These are phyloP conservation scores for Metallyticus violacea DNA, from an alignment of 2,888 invertebrate species.

Conservation along the genomic window DNA sequence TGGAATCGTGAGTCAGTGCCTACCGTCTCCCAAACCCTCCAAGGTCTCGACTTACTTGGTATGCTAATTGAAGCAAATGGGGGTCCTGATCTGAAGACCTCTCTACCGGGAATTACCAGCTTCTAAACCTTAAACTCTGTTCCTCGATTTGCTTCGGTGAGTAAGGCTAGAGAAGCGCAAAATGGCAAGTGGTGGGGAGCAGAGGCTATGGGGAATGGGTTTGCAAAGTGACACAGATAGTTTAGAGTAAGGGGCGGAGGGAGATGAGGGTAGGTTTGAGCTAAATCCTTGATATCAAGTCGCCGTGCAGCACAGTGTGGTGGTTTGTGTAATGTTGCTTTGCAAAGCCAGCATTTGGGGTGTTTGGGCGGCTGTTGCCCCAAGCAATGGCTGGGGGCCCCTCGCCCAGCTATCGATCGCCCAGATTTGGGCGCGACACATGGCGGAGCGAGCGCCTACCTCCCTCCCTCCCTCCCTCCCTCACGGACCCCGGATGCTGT, in stretches of 20 bases:
- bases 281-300: constrained; percentile 20
- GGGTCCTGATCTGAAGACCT: not conserved
- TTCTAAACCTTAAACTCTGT: constrained; percentile 15
- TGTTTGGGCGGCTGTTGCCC: not conserved
- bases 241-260: not conserved
- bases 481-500: constrained; percentile 5
- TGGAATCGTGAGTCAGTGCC: not conserved
- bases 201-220: constrained; percentile 3
- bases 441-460: not conserved
- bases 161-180: not conserved
- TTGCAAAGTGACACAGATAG: constrained; percentile 14
- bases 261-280: not conserved
- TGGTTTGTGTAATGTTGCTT: not conserved
- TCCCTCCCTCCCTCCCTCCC: not conserved
- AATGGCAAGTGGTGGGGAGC: not conserved
- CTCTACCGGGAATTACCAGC: constrained; percentile 14
- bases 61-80: constrained; percentile 16
- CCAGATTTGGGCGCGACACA: not conserved
- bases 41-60: constrained; percentile 15
- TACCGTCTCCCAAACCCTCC: not conserved
- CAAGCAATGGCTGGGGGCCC: not conserved
- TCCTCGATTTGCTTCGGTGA: constrained; percentile 11
- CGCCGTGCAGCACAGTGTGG: not conserved
- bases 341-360: not conserved
- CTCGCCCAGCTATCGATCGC: constrained; percentile 12